These are phyloP conservation scores for Baccha elongata DNA, from an alignment of 2,888 invertebrate genomes.

Conservation along the genomic window DNA sequence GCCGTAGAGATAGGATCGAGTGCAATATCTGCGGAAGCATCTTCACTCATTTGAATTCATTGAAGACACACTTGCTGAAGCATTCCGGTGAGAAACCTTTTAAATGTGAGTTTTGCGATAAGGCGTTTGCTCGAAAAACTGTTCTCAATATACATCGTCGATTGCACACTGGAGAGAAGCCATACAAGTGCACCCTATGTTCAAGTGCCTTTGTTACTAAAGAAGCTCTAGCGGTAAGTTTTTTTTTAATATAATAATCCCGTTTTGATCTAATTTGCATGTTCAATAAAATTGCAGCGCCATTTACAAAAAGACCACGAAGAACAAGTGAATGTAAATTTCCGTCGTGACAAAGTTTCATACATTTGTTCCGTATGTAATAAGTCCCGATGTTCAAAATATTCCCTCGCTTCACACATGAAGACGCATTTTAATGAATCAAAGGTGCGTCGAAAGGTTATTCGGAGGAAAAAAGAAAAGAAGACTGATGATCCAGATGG, in stretches of 20 bases:
- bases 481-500: background rate
- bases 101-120: conserved; percentile 74
- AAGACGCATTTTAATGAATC: conserved; percentile 56
- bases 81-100: conserved; percentile 74
- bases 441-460: conserved; percentile 28
- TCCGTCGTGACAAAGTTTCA: conserved; percentile 60
- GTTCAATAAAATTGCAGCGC: conserved; percentile 55
- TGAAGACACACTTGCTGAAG: conserved; percentile 72
- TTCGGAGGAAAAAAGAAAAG: conserved; percentile 46
- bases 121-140: conserved; percentile 71
- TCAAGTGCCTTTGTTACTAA: conserved; percentile 71
- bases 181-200: conserved; percentile 72
- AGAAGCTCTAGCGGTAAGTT: conserved; percentile 71
- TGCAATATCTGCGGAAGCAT: conserved; percentile 74
- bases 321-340: conserved; percentile 61
- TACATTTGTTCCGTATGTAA: conserved; percentile 72
- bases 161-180: conserved; percentile 74
- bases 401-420: conserved; percentile 71
- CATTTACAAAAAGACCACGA: conserved; percentile 72
- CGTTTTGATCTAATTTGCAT: background rate
- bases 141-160: conserved; percentile 74
- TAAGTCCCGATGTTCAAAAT: conserved; percentile 66
- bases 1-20: conserved; percentile 62
- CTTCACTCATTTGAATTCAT: conserved; percentile 72
- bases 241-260: background rate